A percentile compares a stretch with the other conserved stretches of the same genome.
These are phyloP conservation scores for Pocillopora meandrina DNA, from an alignment of 92 coral and sea anemone species.

Conservation along the genomic window DNA sequence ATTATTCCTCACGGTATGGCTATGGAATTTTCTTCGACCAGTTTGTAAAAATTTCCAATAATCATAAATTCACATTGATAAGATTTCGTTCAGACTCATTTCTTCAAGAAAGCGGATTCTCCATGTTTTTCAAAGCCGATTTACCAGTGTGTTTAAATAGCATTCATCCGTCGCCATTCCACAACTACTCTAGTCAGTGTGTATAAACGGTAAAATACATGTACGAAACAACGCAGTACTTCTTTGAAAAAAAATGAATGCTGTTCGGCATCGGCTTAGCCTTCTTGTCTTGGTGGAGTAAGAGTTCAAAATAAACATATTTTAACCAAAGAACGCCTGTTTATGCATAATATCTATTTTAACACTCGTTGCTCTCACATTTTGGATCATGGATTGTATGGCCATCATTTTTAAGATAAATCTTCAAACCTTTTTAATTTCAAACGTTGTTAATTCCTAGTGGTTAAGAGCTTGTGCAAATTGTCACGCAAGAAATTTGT, in stretches of 20 bases:
- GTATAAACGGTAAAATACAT: background rate
- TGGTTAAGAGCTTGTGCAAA: too few relatives aligned
- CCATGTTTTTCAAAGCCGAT: background rate
- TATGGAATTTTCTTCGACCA: background rate
- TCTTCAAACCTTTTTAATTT: too few relatives aligned
- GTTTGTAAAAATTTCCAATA: background rate
- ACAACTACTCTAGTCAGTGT: background rate
- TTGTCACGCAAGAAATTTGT: too few relatives aligned
- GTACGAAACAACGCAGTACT: background rate
- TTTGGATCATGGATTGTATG: too few relatives aligned
- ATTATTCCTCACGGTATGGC: background rate
- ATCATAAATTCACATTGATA: background rate
- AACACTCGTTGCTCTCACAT: too few relatives aligned
- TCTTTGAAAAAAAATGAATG: too few relatives aligned
- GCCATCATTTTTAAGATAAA: too few relatives aligned
- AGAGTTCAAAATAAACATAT: too few relatives aligned
- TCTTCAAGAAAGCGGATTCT: background rate
- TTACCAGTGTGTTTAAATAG: background rate
- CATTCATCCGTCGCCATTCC: background rate
- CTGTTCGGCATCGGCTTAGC: too few relatives aligned
- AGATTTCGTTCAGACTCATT: background rate
- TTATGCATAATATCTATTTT: too few relatives aligned
- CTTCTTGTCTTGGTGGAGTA: background rate
- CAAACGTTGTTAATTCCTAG: too few relatives aligned
- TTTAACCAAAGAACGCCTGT: too few relatives aligned